Evolutionary conservation across 2,888 invertebrate genomes (phyloP), one percentile per base, ranked within the genome.

Genomic region (Nasonovia ribisnigri): DNA sequence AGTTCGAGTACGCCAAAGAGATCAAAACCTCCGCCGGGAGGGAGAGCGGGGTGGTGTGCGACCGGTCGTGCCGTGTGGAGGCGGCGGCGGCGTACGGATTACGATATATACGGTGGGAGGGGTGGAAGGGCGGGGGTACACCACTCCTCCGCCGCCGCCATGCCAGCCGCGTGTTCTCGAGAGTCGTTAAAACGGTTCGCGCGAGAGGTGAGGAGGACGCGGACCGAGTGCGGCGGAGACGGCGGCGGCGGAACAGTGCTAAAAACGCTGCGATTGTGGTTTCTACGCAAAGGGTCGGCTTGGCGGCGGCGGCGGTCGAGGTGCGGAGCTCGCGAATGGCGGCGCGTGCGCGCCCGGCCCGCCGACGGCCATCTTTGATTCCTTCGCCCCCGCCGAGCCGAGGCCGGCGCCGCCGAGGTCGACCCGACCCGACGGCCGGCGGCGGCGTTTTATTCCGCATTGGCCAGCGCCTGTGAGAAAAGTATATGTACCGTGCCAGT

Each of bases 291-390:
- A 88, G 77, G 88, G 91, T 90, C 60, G 54, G n/a, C 16, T 24
- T 26, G 42, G 84, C 16, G 26, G 43, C 42, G 42, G 84, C 16
- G 26, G 43, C 84, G 89, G 48, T 8, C 29, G 54, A 91, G 43
- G 84, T 42, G 46, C 54, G 0, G 10, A 77, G 36, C 16, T 43
- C 10, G 16, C 46, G 60, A 60, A 57, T 16, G 57, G 46, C 57
- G n/a, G 46, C 89, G 93, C 92, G 92, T 67, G 92, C 88, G 92
- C 88, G 48, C 16, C 48, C 67, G 8, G n/a, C 24, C 84, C 1
- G 43, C 16, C 46, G 91, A 43, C 92, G 88, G 92, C 92, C 92
- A 92, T 92, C 88, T 92, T 92, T 92, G 92, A 92, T 92, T 92
- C 54, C 92, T 60, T 54, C 92, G 89, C 54, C 92, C 89, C 54